These are phyloP conservation scores for Zeus faber DNA, from an alignment of 2,113 vertebrate species.

Conservation along the genomic window DNA sequence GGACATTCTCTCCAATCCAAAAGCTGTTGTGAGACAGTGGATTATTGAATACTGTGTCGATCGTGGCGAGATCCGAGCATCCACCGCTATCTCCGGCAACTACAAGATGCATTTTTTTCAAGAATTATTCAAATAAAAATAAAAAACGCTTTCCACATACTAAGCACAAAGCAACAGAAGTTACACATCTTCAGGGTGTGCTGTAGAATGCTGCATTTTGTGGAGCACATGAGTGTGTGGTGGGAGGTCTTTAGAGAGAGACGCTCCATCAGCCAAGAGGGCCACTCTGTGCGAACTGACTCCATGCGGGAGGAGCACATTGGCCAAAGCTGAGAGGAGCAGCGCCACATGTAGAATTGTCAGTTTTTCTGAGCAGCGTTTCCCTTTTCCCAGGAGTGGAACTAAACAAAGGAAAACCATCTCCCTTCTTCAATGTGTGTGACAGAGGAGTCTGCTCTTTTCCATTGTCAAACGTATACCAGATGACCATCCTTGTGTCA, in stretches of 20 bases:
- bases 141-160: no score
- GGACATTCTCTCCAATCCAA: no score
- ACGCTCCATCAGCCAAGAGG: slow-evolving; percentile 47
- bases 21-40: no score
- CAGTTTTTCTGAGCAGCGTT: slow-evolving; percentile 38
- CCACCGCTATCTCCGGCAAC: no score
- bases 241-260: slow-evolving; percentile 66
- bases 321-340: slow-evolving; percentile 42
- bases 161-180: no score
- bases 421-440: slow-evolving; percentile 74
- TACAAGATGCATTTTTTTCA: no score
- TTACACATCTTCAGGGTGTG: slow-evolving; percentile 5
- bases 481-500: slow-evolving; percentile 74
- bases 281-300: slow-evolving; percentile 53
- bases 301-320: slow-evolving; percentile 48
- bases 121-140: no score
- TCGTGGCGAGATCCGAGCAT: no score
- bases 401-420: slow-evolving; percentile 52
- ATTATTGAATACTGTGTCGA: no score
- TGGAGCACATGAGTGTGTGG: slow-evolving; percentile 39
- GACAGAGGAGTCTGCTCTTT: slow-evolving; percentile 69
- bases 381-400: slow-evolving; percentile 51
- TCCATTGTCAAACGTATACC: slow-evolving; percentile 71
- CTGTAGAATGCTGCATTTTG: slow-evolving; percentile 21
- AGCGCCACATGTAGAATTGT: slow-evolving; percentile 50